These are phyloP conservation scores for Synergus laeviventris DNA, from an alignment of 2,888 invertebrate genomes.

Conservation along the genomic window DNA sequence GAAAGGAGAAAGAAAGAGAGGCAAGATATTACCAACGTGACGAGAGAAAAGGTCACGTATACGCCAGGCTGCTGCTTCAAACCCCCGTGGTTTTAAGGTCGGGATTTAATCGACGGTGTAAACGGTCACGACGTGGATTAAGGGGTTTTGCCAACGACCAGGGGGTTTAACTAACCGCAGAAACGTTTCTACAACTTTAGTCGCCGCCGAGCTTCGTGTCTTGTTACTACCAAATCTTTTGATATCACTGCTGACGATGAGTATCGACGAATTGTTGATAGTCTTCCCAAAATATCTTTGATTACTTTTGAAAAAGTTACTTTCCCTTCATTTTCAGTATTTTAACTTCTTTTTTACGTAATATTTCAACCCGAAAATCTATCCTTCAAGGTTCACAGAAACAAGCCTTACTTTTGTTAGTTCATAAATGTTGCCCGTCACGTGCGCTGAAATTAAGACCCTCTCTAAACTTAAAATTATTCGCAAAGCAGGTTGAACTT, in stretches of 20 bases:
- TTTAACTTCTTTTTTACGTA: background rate
- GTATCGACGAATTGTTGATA: background rate
- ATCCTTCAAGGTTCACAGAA: no score
- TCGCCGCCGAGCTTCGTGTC: conserved; percentile 7
- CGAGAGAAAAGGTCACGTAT: conserved; percentile 54
- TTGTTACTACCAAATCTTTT: conserved; percentile 19
- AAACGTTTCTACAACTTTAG: conserved; percentile 53
- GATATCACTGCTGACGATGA: background rate
- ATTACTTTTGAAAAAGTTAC: background rate
- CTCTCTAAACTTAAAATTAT: no score
- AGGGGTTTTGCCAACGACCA: conserved; percentile 55
- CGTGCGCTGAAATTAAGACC: no score
- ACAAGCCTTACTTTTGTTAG: no score
- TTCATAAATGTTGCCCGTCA: no score
- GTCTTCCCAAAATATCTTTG: background rate
- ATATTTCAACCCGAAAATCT: no score
- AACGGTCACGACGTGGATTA: conserved; percentile 66
- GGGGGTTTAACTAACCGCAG: conserved; percentile 55
- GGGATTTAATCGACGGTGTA: conserved; percentile 70
- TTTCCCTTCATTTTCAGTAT: background rate
- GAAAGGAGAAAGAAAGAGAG: conserved; percentile 31
- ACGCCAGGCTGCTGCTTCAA: conserved; percentile 47
- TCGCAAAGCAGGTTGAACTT: no score
- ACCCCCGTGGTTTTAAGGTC: conserved; percentile 59
- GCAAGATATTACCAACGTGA: conserved; percentile 45